Evolutionary conservation across 1,140 invertebrate species (phyloP), one percentile per base, ranked within the genome.

Genomic region (Micrasema minimum): DNA sequence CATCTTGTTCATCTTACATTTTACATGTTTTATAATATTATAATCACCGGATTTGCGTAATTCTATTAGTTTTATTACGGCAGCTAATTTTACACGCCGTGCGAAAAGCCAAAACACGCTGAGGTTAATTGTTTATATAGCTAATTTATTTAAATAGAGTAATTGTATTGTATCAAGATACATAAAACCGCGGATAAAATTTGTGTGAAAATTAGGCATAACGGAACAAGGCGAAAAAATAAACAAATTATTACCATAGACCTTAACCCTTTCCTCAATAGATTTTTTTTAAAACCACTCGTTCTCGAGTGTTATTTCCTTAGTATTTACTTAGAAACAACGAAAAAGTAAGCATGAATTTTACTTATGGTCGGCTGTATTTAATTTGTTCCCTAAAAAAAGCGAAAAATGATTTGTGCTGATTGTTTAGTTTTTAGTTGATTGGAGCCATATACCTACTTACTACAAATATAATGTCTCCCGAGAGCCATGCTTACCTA

Each of bases 131-230:
- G 23, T 53, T 22, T 53, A 53, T 22, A 12, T 26, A 53, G 3
- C 3, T 31, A 31, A 31, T 26, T 53, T 53, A 53, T 53, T 53
- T 53, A 53, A 53, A 53, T 26, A 53, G 50, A 59, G 35, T 59
- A 59, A 59, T 59, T 59, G 18, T 22, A 16, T 41, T 7, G 16
- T 31, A 38, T 59, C 55, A 43, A 3, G 26, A 14, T 11, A 22
- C 35, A 16, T 31, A n/a, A 26, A 53, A 59, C 16, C n/a, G 9
- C 10, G 2, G 35, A 59, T n/a, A 3, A 59, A 20, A 12, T 11
- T 59, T 43, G 37, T 59, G 55, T 59, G 55, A 59, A 59, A 43
- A 59, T 41, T 38, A 38, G 38, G 20, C 37, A 9, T 59, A 59
- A 59, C 55, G 55, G 55, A 59, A 38, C 37, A 41, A 53, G 50